These are phyloP conservation scores for Cydia amplana DNA, from an alignment of 1,140 invertebrate species.

Conservation along the genomic window DNA sequence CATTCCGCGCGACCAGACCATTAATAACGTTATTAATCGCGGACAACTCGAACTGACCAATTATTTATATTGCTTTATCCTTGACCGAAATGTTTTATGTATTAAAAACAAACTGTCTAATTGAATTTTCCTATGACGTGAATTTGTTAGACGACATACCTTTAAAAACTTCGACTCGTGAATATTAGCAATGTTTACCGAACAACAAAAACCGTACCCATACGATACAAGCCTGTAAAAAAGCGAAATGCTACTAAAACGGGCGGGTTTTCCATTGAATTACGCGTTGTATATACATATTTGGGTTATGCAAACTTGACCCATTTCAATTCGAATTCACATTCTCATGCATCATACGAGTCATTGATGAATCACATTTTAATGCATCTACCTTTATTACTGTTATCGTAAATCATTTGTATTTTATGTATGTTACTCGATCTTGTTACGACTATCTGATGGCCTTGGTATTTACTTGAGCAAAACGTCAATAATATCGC, in stretches of 20 bases:
- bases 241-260: not conserved
- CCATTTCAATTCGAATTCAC: not conserved
- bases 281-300: not conserved
- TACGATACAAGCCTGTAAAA: not conserved
- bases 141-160: not conserved
- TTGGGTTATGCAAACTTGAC: not conserved
- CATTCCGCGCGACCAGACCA: not conserved
- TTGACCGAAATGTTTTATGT: slow-evolving; percentile 4
- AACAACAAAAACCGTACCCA: not conserved
- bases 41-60: slow-evolving; percentile 1
- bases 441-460: not conserved
- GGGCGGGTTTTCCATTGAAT: not conserved
- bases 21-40: slow-evolving; percentile 8
- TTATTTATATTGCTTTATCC: slow-evolving; percentile 11
- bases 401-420: not conserved
- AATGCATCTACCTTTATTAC: not conserved
- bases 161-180: not conserved
- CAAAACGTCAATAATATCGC: not conserved
- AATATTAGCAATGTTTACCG: not conserved
- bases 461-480: not conserved
- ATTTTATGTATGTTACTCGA: not conserved
- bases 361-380: slow-evolving; percentile 1
- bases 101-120: slow-evolving; percentile 4
- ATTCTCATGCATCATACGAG: not conserved
- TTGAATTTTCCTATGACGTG: not conserved